Conservation (phyloP, 2,888 invertebrate species). For the Drosophila meridionalis region DNA sequence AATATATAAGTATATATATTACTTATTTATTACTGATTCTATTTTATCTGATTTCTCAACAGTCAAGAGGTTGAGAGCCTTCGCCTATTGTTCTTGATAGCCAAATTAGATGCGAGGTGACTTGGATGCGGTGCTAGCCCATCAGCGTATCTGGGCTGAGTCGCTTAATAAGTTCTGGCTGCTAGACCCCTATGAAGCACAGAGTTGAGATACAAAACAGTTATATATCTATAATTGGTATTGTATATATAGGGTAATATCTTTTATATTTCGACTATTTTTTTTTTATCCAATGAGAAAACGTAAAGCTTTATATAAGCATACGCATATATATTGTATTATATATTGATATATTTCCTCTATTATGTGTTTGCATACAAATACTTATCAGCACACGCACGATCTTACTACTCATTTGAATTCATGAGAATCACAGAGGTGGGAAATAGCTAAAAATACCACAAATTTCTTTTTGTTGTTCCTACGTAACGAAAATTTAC, state of each 20-base stretch:
- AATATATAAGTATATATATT: no score
- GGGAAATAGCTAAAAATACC: neutral
- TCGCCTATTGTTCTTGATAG: no score
- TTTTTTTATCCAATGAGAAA: neutral
- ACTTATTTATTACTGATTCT: no score
- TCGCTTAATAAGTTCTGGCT: no score
- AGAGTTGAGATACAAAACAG: neutral
- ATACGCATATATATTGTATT: neutral
- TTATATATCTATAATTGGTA: neutral
- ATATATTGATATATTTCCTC: neutral
- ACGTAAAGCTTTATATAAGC: no score
- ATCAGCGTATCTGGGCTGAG: no score
- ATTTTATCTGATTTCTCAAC: no score
- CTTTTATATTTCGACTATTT: neutral
- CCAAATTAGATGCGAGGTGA: no score
- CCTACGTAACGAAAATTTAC: neutral
- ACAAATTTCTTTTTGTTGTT: neutral
- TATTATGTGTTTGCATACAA: neutral
- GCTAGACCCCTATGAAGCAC: no score
- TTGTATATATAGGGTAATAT: neutral
- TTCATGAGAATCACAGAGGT: neutral
- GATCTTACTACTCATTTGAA: conserved; percentile 1
- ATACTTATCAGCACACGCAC: conserved; percentile 1
- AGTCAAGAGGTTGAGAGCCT: no score
- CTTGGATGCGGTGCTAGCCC: no score